Conservation (phyloP, 2,797 vertebrate species). For the Sebastes taczanowskii region DNA sequence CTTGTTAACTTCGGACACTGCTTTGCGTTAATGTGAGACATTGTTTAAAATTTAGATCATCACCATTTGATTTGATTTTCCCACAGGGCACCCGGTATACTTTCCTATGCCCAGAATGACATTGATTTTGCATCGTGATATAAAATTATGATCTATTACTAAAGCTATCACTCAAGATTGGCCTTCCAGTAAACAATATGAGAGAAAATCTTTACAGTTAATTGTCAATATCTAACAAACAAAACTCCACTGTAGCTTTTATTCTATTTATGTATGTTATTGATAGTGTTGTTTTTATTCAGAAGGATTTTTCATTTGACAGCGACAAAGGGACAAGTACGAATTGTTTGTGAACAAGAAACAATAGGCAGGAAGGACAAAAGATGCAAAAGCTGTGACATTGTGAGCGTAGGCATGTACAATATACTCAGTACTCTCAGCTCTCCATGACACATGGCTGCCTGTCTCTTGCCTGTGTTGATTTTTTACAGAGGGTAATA, state of each 20-base stretch:
- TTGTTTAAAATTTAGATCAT: not conserved
- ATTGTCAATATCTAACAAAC: not conserved
- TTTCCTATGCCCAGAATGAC: not conserved
- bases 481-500: slow-evolving; percentile 9
- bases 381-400: not conserved
- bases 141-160: not conserved
- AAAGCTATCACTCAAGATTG: not conserved
- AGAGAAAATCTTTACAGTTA: not conserved
- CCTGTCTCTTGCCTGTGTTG: not conserved
- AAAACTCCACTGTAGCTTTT: not conserved
- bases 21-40: not conserved
- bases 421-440: not conserved
- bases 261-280: not conserved
- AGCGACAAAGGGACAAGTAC: not conserved
- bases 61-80: not conserved
- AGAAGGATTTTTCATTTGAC: not conserved
- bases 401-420: not conserved
- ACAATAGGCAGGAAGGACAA: not conserved
- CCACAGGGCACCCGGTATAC: not conserved
- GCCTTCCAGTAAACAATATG: not conserved
- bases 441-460: not conserved
- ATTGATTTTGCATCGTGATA: not conserved
- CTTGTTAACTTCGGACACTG: not conserved
- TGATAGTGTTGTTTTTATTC: not conserved
- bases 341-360: not conserved